Evolutionary conservation across 2,113 vertebrate genomes (phyloP).

Genomic region (Osmerus mordax): DNA sequence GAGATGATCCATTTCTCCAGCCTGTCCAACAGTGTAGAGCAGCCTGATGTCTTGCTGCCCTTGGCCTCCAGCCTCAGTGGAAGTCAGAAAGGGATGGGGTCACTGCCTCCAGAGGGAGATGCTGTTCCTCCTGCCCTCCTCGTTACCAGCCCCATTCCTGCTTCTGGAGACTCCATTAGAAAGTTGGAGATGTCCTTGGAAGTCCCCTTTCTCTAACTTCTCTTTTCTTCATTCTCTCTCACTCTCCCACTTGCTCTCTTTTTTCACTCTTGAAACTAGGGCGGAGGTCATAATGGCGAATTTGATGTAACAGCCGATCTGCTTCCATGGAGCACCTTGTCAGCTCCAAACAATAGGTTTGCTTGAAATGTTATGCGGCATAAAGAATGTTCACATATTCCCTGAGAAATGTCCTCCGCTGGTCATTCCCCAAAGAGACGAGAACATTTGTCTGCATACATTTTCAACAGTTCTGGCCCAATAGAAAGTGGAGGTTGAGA

Average conservation of each 20-base stretch:
- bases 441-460: constrained; percentile 70
- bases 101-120: constrained; percentile 47
- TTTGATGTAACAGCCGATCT: constrained; percentile 72
- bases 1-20: constrained; percentile 23
- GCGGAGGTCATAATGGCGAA: constrained; percentile 71
- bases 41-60: constrained; percentile 21
- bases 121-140: constrained; percentile 46
- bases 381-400: constrained; percentile 68
- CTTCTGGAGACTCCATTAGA: constrained; percentile 65
- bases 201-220: constrained; percentile 69
- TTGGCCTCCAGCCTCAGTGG: constrained; percentile 46
- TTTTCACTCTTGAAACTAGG: constrained; percentile 65
- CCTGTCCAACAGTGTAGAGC: constrained; percentile 4
- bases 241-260: constrained; percentile 40
- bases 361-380: constrained; percentile 60
- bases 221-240: constrained; percentile 43
- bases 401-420: constrained; percentile 61
- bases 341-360: constrained; percentile 75
- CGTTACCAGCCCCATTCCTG: constrained; percentile 34
- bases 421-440: constrained; percentile 70
- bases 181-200: constrained; percentile 74
- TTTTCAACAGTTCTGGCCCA: constrained; percentile 48
- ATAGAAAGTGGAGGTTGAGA: constrained; percentile 57
- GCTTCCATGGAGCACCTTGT: constrained; percentile 70
- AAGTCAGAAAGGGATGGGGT: constrained; percentile 8